These are phyloP conservation scores for Ispidina picta DNA, from an alignment of 2,797 vertebrate genomes.

Conservation along the genomic window DNA sequence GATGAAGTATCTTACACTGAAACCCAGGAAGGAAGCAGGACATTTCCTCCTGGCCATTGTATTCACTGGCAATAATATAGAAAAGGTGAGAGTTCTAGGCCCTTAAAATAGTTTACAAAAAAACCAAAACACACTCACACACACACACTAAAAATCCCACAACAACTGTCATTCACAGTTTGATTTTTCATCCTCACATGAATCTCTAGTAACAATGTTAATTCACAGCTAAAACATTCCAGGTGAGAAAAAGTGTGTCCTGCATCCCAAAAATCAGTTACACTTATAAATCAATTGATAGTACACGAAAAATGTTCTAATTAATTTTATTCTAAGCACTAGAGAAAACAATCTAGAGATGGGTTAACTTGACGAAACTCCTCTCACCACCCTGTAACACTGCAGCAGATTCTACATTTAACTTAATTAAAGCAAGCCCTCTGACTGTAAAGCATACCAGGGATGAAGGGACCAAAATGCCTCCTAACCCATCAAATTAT, in stretches of 20 bases:
- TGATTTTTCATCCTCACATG: not conserved
- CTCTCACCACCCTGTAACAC: not conserved
- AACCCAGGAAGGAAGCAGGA: not conserved
- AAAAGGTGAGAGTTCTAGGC: not conserved
- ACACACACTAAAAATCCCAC: not conserved
- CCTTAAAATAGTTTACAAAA: not conserved
- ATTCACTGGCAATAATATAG: not conserved
- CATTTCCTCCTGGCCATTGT: not conserved
- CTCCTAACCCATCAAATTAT: not conserved
- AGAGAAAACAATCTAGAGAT: not conserved
- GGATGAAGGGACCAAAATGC: not conserved
- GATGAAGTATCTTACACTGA: not conserved
- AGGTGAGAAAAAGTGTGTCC: not conserved
- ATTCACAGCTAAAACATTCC: not conserved
- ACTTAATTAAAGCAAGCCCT: constrained; percentile 28
- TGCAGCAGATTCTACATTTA: not conserved
- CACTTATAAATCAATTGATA: not conserved
- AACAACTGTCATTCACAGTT: not conserved
- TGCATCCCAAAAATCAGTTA: not conserved
- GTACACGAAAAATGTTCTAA: not conserved
- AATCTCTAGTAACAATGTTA: not conserved
- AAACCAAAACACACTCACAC: too few species aligned
- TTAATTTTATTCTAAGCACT: not conserved
- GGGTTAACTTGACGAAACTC: not conserved
- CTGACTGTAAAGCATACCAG: not conserved